Evolutionary conservation across 2,797 vertebrate species (phyloP).

Genomic region (Varecia variegata): DNA sequence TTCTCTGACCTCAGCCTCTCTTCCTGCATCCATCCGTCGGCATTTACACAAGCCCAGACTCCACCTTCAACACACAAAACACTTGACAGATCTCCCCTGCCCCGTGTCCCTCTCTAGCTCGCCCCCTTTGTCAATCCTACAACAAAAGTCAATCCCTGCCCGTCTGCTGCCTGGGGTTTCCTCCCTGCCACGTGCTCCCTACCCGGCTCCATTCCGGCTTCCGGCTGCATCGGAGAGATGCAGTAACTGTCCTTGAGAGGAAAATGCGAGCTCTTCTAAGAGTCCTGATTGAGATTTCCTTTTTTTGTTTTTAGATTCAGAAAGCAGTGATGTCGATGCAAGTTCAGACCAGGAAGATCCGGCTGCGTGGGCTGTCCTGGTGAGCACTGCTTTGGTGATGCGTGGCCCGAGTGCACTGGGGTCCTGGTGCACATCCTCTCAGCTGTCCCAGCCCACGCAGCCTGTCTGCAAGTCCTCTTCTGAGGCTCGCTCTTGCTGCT

Average conservation of each 20-base stretch:
- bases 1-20: neutral
- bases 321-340: neutral
- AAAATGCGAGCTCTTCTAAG: neutral
- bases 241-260: neutral
- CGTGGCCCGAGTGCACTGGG: accelerated
- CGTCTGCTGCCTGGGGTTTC: no score
- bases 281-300: neutral
- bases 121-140: neutral
- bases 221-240: neutral
- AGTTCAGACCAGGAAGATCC: neutral
- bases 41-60: accelerated
- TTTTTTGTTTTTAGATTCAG: neutral
- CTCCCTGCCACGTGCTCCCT: accelerated
- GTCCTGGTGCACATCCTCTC: accelerated
- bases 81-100: accelerated
- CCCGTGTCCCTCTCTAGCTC: accelerated
- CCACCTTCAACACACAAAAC: accelerated
- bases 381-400: neutral
- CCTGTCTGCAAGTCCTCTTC: neutral
- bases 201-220: neutral
- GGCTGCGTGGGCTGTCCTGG: neutral
- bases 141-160: neutral
- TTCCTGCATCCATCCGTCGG: accelerated
- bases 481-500: neutral
- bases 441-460: no score